These are phyloP conservation scores for Xestobium rufovillosum DNA, from an alignment of 2,888 invertebrate genomes.

Conservation along the genomic window DNA sequence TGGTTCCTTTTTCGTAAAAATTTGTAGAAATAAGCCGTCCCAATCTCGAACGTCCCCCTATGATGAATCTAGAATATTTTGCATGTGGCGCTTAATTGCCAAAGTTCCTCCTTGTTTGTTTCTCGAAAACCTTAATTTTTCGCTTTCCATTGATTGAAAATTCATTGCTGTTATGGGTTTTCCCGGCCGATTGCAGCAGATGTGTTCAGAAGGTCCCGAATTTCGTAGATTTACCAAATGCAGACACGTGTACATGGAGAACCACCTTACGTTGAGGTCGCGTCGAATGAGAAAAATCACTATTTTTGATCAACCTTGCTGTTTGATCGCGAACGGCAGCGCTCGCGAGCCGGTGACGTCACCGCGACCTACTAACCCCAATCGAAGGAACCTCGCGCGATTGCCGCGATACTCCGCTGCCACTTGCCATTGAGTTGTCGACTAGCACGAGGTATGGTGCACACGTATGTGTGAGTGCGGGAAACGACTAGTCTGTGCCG, in stretches of 20 bases:
- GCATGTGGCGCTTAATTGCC: too few species aligned
- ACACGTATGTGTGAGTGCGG: too few species aligned
- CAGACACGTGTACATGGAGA: constrained; percentile 23
- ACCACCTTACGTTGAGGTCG: constrained; percentile 29
- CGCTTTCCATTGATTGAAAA: too few species aligned
- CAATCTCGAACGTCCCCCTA: too few species aligned
- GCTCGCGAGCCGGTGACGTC: constrained; percentile 50
- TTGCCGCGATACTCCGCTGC: constrained; percentile 35
- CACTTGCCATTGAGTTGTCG: constrained; percentile 43
- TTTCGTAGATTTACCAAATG: constrained; percentile 22
- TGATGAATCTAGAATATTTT: too few species aligned
- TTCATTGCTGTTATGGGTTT: too few species aligned
- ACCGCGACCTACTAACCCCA: constrained; percentile 64
- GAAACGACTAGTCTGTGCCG: too few species aligned
- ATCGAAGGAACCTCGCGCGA: constrained; percentile 47
- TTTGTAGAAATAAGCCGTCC: too few species aligned
- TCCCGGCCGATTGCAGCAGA: too few species aligned
- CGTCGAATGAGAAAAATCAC: constrained; percentile 26
- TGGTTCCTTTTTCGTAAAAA: too few species aligned
- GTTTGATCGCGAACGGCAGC: constrained; percentile 55
- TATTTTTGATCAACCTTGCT: constrained; percentile 35
- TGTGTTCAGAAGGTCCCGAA: background rate
- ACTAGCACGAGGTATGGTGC: constrained; percentile 28
- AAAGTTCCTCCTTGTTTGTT: too few species aligned
- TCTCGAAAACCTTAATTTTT: too few species aligned